Conservation (phyloP, 2,888 invertebrate genomes). For the Chrysopilus asiliformis region DNA sequence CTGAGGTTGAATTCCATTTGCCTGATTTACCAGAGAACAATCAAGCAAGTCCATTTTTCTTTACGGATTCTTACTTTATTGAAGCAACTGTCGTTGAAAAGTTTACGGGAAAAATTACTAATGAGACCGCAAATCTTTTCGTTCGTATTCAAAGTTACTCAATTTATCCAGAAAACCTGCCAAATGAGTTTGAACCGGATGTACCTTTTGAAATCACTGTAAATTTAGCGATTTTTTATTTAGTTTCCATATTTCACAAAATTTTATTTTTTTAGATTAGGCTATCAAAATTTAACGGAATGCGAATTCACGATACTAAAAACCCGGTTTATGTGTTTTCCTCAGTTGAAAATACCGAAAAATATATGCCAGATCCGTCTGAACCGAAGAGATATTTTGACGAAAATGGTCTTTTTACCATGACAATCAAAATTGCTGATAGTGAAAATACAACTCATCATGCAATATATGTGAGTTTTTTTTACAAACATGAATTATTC, state of each 20-base stretch:
- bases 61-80: slow-evolving; percentile 64
- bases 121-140: slow-evolving; percentile 56
- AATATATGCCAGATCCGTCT: no score
- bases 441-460: slow-evolving; percentile 21
- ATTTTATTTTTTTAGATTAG: no score
- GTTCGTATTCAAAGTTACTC: slow-evolving; percentile 66
- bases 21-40: no score
- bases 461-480: slow-evolving; percentile 18
- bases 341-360: no score
- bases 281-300: no score
- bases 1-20: slow-evolving; percentile 62
- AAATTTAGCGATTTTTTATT: no score
- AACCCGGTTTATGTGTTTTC: no score
- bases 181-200: slow-evolving; percentile 80
- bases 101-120: slow-evolving; percentile 67
- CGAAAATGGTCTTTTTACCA: slow-evolving; percentile 47
- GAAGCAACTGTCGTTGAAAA: slow-evolving; percentile 85
- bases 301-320: no score
- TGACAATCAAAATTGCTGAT: slow-evolving; percentile 47
- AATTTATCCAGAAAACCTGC: slow-evolving; percentile 62
- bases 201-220: slow-evolving; percentile 72
- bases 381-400: slow-evolving; percentile 36
- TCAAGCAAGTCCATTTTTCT: slow-evolving; percentile 40
- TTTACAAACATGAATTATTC: no score
- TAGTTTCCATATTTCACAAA: no score